A percentile compares a stretch with the other conserved stretches of the same genome.
Evolutionary conservation across 2,888 invertebrate species (phyloP).

Genomic region (Bursaphelenchus okinawaensis): DNA sequence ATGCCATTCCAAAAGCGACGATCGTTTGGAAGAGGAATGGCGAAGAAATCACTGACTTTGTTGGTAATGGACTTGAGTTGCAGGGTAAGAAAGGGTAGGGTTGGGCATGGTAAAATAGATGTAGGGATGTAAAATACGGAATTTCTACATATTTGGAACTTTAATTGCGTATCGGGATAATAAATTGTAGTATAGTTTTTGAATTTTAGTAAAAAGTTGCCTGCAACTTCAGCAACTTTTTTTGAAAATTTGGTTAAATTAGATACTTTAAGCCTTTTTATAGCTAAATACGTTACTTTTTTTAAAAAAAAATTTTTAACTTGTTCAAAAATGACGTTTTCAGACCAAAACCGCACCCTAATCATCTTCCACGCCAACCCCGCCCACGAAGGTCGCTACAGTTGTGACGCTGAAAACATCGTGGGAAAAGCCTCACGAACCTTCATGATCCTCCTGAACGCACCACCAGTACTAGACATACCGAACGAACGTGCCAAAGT

Average conservation of each 20-base stretch:
- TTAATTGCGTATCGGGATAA: too few species aligned
- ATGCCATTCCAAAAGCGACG: slow-evolving; percentile 60
- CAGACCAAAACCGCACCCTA: slow-evolving; percentile 29
- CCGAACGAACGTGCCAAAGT: slow-evolving; percentile 23
- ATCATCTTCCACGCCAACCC: slow-evolving; percentile 14
- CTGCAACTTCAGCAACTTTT: too few species aligned
- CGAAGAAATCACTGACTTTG: neutral
- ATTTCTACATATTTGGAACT: too few species aligned
- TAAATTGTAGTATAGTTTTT: too few species aligned
- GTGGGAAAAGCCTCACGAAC: slow-evolving; percentile 56
- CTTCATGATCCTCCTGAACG: slow-evolving; percentile 46
- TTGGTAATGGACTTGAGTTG: too few species aligned
- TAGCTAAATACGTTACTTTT: neutral
- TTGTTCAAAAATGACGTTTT: slow-evolving; percentile 22
- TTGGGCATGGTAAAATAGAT: too few species aligned
- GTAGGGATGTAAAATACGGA: too few species aligned
- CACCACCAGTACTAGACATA: slow-evolving; percentile 45
- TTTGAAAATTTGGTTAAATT: too few species aligned
- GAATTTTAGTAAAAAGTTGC: too few species aligned
- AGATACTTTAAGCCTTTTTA: too few species aligned
- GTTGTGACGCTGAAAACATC: slow-evolving; percentile 59
- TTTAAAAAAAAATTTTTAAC: slow-evolving; percentile 2
- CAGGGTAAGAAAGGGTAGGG: too few species aligned
- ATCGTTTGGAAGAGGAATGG: slow-evolving; percentile 17
- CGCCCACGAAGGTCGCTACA: slow-evolving; percentile 48